A percentile compares a stretch with the other conserved stretches of the same genome.
Evolutionary conservation across 2,113 vertebrate genomes (phyloP).

Genomic region (Rattus rattus): DNA sequence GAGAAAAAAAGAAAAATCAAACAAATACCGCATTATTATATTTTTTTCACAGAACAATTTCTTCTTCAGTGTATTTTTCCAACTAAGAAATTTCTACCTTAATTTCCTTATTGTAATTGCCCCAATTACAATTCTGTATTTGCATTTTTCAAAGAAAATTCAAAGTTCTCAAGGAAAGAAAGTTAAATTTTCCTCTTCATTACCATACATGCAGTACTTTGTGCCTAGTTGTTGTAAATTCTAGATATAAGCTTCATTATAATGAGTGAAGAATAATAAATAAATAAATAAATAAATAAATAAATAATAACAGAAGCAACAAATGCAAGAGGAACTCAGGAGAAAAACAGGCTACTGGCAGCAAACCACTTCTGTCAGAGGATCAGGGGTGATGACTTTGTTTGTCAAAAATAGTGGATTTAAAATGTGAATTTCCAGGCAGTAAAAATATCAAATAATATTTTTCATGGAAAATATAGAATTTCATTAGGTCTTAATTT

Average conservation of each 20-base stretch:
- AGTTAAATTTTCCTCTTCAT: neutral
- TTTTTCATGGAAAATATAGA: neutral
- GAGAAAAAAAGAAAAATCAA: neutral
- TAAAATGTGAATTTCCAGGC: neutral
- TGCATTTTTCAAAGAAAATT: neutral
- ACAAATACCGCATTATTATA: neutral
- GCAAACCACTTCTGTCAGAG: neutral
- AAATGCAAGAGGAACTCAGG: neutral
- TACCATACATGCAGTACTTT: neutral
- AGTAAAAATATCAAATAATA: neutral
- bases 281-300: neutral
- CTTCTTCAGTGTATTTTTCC: neutral
- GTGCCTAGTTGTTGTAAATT: neutral
- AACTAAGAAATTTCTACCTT: neutral
- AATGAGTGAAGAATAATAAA: neutral
- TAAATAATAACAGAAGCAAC: neutral
- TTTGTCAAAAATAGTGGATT: too few species aligned
- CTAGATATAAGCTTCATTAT: neutral
- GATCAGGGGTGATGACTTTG: neutral
- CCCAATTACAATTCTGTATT: neutral
- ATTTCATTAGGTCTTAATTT: neutral
- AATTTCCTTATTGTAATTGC: neutral
- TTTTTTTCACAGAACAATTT: neutral
- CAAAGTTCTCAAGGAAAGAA: neutral
- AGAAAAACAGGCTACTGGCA: neutral